phyloP scores from a whole-genome alignment of 2,888 invertebrate genomes.

The Caenorhabditis uteleia region DNA sequence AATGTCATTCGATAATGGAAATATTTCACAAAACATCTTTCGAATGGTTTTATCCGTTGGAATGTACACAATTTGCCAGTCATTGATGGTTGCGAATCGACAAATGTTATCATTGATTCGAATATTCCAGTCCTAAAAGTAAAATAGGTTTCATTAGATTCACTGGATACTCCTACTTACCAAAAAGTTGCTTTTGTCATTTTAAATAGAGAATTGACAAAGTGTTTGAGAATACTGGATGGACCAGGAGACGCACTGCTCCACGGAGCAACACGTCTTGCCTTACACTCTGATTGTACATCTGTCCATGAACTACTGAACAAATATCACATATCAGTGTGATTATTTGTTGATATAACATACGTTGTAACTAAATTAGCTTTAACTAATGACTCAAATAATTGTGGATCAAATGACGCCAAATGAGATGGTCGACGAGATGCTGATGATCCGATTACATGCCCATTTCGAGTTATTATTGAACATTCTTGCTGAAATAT shows the following conservation, averaged over 20 bases:
- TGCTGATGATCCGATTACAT: slow-evolving; percentile 47
- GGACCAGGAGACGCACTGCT: slow-evolving; percentile 39
- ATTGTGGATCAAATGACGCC: slow-evolving; percentile 49
- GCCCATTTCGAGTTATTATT: slow-evolving; percentile 46
- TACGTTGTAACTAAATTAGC: slow-evolving; percentile 39
- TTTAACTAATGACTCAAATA: slow-evolving; percentile 46
- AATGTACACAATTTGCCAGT: too few species aligned
- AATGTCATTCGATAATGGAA: slow-evolving; percentile 38
- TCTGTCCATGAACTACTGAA: slow-evolving; percentile 42
- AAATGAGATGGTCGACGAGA: slow-evolving; percentile 27
- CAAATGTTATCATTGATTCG: slow-evolving; percentile 12
- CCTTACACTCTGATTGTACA: slow-evolving; percentile 54
- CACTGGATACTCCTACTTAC: not conserved
- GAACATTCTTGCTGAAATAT: slow-evolving; percentile 49
- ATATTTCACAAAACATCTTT: slow-evolving; percentile 43
- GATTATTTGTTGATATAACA: not conserved
- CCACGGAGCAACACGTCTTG: slow-evolving; percentile 40
- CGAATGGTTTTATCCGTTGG: slow-evolving; percentile 51
- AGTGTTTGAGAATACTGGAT: slow-evolving; percentile 22
- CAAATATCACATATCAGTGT: not conserved
- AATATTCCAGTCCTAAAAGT: slow-evolving; percentile 12
- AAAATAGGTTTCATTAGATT: not conserved
- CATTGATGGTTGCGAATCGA: slow-evolving; percentile 42
- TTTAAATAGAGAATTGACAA: slow-evolving; percentile 25
- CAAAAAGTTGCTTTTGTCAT: slow-evolving; percentile 32